Base-by-base conservation (phyloP, 2,113 vertebrate species). In the Rhabdomys dilectus region DNA sequence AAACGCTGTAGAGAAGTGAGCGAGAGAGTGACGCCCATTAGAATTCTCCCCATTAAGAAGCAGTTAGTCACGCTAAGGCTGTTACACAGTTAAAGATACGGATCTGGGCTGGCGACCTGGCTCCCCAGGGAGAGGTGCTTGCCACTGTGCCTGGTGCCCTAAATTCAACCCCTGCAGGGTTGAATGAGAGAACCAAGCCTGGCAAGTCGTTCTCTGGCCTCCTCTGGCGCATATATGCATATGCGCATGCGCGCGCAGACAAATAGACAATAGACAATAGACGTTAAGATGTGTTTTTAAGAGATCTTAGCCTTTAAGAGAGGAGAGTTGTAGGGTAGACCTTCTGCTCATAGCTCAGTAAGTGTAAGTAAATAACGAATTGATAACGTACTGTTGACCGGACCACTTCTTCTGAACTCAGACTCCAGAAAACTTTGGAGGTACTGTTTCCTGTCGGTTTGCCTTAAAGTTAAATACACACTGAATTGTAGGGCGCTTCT, bases 401-500 rank as follows among this genome's bases (percentile, higher is more conserved):
- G 62, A 86, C 73, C 56, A 36, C 60, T 92, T 91, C 56, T 68
- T 81, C 22, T 58, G 91, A 80, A 92, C 75, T 92, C 77, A 93
- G 84, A 29, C 62, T 93, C 64, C 91, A 34, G 72, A 96, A 89
- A 94, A 48, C 42, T 21, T 96, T 88, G 72, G 15, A 75, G 93
- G 10, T 87, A 78, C 11, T 88, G 48, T 91, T 39, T 91, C 15
- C 68, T 77, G 1, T 13, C 84, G 75, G 51, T 96, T 88, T 92
- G 76, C 64, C 39, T 91, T 94, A 45, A 96, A 95, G 77, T 94
- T 96, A 84, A 85, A 84, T 94, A 68, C 75, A 73, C 45, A 51
- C 34, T 95, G 82, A 88, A 29, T 85, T 92, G 34, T 42, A 88
- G 89, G 73, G 12, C 87, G 80, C 93, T 97, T 98, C 97, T 97